Base-by-base conservation (phyloP, 2,888 invertebrate genomes). In the Lasioglossum oenotherae region DNA sequence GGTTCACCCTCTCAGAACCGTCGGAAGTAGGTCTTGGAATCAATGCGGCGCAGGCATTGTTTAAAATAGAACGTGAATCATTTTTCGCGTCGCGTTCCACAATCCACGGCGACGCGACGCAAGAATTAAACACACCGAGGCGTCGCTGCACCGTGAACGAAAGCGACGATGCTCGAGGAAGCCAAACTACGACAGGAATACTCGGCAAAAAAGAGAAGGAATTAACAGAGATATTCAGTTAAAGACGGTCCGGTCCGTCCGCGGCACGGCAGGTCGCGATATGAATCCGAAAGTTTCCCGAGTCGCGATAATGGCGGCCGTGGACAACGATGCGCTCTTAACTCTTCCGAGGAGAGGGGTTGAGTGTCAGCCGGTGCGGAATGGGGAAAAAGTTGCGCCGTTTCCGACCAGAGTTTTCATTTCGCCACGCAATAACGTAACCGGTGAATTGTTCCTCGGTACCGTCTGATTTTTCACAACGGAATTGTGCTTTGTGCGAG, bases 301-400 rank as follows among this genome's bases (percentile, higher is more conserved):
- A 38, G 19, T 4, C 38, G 23, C 38, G 69, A 69, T 41, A 23
- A 41, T 38, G 53, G 23, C 16, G 31, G 46, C 64, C 12, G 49
- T 53, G 60, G 60, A 31, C 31, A 79, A 27, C 73, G 10, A 41
- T 27, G 64, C 41, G 60, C 67, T 53, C 38, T 77, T 53, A 60
- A 74, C 82, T 77, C 75, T 60, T 53, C 27, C 35, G 67, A 35
- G 23, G 3, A 23, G 38, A 44, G 46, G 31, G 57, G n/a, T 49
- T 27, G 60, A 35, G 27, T 31, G 53, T 83, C 76, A 80, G 14
- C 27, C 73, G 5, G 23, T n/a, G n/a, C 74, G 31, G 79, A 84
- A 88, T 82, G 84, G 82, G 79, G 53, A 49, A 88, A 88, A 88
- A 88, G 86, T 88, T 88, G n/a, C 31, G 31, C 31, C 60, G 57